Base-by-base conservation (phyloP, 2,113 vertebrate genomes). In the Tauraco erythrolophus region DNA sequence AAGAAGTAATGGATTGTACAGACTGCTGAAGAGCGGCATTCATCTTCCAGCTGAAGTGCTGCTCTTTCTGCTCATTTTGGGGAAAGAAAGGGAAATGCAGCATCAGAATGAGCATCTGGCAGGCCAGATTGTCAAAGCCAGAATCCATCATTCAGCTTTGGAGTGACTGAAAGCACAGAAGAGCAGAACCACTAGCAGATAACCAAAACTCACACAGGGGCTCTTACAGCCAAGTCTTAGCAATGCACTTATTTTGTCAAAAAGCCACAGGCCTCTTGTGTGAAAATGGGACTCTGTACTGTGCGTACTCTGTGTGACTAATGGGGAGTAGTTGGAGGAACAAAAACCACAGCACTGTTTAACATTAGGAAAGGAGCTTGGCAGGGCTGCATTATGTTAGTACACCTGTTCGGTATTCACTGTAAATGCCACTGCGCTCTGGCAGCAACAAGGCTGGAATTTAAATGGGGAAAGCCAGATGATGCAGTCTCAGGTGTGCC, bases 371-470 rank as follows among this genome's bases (percentile, higher is more conserved):
- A n/a, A n/a, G 79, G 79, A 81, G 48, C 68, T 84, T 78, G 80
- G 50, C 76, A 68, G 61, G 54, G 56, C 81, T 91, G 92, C 68
- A 33, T 91, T 83, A n/a, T 92, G 92, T 80, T 64, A n/a, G 46
- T 83, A 71, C 95, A 86, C 91, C 91, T 97, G 92, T 54, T 96
- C 33, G 5, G 92, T 90, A 94, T 94, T 95, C 89, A 84, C 88
- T 86, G 79, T 57, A 89, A 95, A 94, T 88, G 86, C 89, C 66
- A 69, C 72, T 76, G 92, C 1, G 10, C 77, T 94, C 90, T 37
- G 66, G 72, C 58, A 94, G 92, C 70, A 94, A 14, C 72, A 71
- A 62, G 89, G 78, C 43, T 97, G 89, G 95, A 92, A 93, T 97
- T 86, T 96, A 92, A 96, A 94, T 93, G 69, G 76, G 39, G 62